phyloP scores from a whole-genome alignment of 2,888 invertebrate genomes.

The Drosophila affinis region DNA sequence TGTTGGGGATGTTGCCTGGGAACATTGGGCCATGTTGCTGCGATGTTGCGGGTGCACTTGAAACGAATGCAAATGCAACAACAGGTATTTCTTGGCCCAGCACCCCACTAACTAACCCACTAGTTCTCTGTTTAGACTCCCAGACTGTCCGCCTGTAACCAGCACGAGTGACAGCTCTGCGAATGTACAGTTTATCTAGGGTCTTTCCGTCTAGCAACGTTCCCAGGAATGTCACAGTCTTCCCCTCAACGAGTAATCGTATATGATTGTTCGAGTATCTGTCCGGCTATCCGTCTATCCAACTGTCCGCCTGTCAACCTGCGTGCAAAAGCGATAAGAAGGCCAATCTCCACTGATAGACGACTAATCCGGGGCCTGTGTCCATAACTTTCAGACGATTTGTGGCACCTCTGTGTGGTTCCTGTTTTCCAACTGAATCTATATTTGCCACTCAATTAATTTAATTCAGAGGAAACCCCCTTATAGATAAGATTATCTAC shows the following conservation, averaged over 20 bases:
- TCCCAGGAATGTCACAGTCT: too few species aligned
- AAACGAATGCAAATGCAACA: slow-evolving; percentile 42
- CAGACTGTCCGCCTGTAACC: too few species aligned
- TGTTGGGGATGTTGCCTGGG: not conserved
- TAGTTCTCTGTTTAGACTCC: too few species aligned
- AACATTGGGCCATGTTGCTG: slow-evolving; percentile 3
- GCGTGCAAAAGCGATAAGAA: slow-evolving; percentile 27
- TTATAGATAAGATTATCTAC: slow-evolving; percentile 25
- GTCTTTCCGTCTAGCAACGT: too few species aligned
- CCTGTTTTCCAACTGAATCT: not conserved
- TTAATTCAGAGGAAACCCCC: slow-evolving; percentile 24
- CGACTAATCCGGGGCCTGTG: slow-evolving; percentile 15
- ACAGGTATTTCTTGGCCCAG: slow-evolving; percentile 39
- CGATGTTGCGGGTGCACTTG: not conserved
- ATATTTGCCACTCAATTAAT: slow-evolving; percentile 39
- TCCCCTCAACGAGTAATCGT: too few species aligned
- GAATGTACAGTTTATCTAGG: too few species aligned
- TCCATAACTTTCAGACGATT: not conserved
- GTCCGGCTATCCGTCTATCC: not conserved
- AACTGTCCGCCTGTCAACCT: not conserved
- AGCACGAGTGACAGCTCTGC: too few species aligned
- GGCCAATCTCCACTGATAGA: slow-evolving; percentile 17
- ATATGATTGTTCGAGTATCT: not conserved
- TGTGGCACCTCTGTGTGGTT: not conserved
- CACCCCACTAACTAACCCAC: not conserved